phyloP scores from a whole-genome alignment of 1,140 invertebrate species.

The Cotesia typhae region DNA sequence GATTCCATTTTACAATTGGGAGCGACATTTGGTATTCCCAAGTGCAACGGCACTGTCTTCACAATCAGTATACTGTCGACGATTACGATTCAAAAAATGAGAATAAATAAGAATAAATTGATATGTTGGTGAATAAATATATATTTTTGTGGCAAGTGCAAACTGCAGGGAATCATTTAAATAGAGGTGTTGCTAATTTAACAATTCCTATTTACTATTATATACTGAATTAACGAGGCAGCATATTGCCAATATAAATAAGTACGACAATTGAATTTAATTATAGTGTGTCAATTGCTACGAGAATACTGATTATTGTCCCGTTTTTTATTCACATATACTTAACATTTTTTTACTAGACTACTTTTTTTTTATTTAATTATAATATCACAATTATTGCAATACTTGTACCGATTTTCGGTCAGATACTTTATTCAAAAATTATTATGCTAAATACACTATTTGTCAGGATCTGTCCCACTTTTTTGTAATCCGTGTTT shows the following conservation, averaged over 20 bases:
- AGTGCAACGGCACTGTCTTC: background rate
- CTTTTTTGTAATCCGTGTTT: too few species aligned
- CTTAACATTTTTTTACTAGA: background rate
- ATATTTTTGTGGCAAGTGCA: background rate
- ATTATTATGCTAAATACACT: too few species aligned
- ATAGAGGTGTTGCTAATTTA: background rate
- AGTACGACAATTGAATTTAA: conserved; percentile 10
- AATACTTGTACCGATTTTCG: too few species aligned
- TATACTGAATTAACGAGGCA: background rate
- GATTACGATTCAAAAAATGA: background rate
- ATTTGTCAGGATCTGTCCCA: too few species aligned
- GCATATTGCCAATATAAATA: background rate
- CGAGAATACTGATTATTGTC: conserved; percentile 28
- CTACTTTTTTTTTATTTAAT: too few species aligned
- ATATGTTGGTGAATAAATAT: background rate
- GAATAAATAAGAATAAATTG: background rate
- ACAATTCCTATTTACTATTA: background rate
- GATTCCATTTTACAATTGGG: conserved; percentile 10
- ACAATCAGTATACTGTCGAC: background rate
- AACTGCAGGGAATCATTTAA: too few species aligned
- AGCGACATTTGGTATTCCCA: conserved; percentile 14
- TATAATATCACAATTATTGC: too few species aligned
- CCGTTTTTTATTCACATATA: background rate
- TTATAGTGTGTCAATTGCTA: conserved; percentile 20
- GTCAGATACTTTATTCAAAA: too few species aligned